These are phyloP conservation scores for Aldrovandia affinis DNA, from an alignment of 2,797 vertebrate genomes.

Conservation along the genomic window DNA sequence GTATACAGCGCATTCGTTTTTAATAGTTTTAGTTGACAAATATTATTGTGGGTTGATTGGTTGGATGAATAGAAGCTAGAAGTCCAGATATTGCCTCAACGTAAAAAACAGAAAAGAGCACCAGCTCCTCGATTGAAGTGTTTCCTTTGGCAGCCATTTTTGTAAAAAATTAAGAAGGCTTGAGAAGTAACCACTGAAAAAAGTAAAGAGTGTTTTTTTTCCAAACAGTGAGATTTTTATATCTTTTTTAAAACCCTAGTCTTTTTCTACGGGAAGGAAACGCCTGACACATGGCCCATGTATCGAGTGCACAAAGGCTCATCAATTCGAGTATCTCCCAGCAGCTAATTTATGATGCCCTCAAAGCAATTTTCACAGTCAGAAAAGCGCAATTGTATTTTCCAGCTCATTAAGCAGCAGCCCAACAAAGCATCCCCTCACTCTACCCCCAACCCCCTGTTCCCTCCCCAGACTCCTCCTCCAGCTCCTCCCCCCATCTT, in stretches of 20 bases:
- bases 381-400: constrained; percentile 84
- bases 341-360: constrained; percentile 82
- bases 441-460: constrained; percentile 60
- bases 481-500: constrained; percentile 27
- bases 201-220: background rate
- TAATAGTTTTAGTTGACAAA: too few species aligned
- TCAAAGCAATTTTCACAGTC: constrained; percentile 85
- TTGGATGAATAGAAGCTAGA: too few species aligned
- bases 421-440: constrained; percentile 82
- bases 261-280: constrained; percentile 28
- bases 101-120: too few species aligned
- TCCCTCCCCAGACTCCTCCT: constrained; percentile 51
- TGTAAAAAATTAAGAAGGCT: background rate
- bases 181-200: background rate
- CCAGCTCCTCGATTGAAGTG: background rate
- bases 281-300: constrained; percentile 59
- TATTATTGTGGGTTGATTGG: too few species aligned
- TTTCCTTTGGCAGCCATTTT: background rate
- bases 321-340: constrained; percentile 79
- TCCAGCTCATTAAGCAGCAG: constrained; percentile 84
- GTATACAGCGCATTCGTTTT: too few species aligned
- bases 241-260: background rate
- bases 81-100: too few species aligned
- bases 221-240: background rate
- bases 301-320: constrained; percentile 74